These are phyloP conservation scores for Dermolepida albohirtum DNA, from an alignment of 2,888 invertebrate species.

Conservation along the genomic window DNA sequence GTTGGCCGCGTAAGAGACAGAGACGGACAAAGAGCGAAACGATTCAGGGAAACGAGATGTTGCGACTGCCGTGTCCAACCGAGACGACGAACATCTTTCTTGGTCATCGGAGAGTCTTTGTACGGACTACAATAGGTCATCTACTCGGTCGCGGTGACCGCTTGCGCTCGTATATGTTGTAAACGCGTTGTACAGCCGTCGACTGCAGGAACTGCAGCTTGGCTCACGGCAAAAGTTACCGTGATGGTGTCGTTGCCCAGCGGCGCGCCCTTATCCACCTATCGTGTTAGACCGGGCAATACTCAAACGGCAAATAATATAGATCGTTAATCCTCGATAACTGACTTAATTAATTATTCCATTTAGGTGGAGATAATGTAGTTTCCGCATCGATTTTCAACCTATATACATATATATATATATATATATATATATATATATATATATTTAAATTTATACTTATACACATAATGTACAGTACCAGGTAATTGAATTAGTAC, in stretches of 20 bases:
- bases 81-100: slow-evolving; percentile 41
- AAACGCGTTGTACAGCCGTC: slow-evolving; percentile 20
- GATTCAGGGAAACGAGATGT: slow-evolving; percentile 10
- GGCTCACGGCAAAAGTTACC: slow-evolving; percentile 27
- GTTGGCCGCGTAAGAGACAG: slow-evolving; percentile 5
- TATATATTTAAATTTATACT: too few relatives aligned
- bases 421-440: too few relatives aligned
- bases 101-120: slow-evolving; percentile 47
- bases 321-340: slow-evolving; percentile 25
- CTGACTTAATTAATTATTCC: slow-evolving; percentile 37
- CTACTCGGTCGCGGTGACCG: slow-evolving; percentile 46
- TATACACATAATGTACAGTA: too few relatives aligned
- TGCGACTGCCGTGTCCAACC: slow-evolving; percentile 11
- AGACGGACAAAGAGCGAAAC: slow-evolving; percentile 14
- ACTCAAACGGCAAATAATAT: slow-evolving; percentile 24
- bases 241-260: slow-evolving; percentile 35
- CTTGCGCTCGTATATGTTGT: slow-evolving; percentile 31
- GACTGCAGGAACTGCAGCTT: slow-evolving; percentile 34
- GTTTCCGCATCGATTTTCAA: too few relatives aligned
- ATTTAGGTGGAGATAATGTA: slow-evolving; percentile 7
- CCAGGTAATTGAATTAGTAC: too few relatives aligned
- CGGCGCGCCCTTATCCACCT: slow-evolving; percentile 37
- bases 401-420: too few relatives aligned
- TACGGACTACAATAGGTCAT: slow-evolving; percentile 48
- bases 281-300: slow-evolving; percentile 27